Conservation (phyloP, 2,113 vertebrate species). For the Chascanopsetta lugubris region DNA sequence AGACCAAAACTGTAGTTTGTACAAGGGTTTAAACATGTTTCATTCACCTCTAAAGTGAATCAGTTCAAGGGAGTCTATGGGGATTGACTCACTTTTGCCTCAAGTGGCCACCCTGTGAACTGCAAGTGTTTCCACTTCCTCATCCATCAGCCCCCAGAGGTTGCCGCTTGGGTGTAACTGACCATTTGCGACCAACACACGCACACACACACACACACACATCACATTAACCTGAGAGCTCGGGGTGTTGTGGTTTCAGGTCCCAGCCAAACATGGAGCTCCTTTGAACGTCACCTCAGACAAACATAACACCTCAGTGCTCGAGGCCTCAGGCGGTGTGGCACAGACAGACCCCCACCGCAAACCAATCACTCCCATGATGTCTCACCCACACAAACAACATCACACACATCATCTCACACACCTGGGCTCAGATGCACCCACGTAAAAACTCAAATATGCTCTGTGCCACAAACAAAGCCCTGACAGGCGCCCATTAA, state of each 20-base stretch:
- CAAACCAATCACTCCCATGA: not conserved
- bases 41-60: no score
- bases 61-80: no score
- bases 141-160: not conserved
- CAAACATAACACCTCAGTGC: constrained; percentile 45
- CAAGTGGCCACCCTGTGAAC: no score
- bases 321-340: constrained; percentile 8
- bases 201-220: constrained; percentile 11
- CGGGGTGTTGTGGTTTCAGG: constrained; percentile 26
- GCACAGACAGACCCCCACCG: not conserved
- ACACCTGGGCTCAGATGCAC: not conserved
- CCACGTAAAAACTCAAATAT: not conserved
- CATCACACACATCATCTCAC: not conserved
- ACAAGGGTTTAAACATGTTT: no score
- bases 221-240: constrained; percentile 17
- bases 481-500: constrained; percentile 11
- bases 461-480: constrained; percentile 19
- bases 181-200: no score
- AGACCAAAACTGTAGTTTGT: no score
- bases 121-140: no score
- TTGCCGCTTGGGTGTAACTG: not conserved
- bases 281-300: constrained; percentile 43
- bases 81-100: no score
- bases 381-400: not conserved
- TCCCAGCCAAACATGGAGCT: constrained; percentile 28